phyloP scores from a whole-genome alignment of 2,113 vertebrate genomes.

The Corydoras maculifer region DNA sequence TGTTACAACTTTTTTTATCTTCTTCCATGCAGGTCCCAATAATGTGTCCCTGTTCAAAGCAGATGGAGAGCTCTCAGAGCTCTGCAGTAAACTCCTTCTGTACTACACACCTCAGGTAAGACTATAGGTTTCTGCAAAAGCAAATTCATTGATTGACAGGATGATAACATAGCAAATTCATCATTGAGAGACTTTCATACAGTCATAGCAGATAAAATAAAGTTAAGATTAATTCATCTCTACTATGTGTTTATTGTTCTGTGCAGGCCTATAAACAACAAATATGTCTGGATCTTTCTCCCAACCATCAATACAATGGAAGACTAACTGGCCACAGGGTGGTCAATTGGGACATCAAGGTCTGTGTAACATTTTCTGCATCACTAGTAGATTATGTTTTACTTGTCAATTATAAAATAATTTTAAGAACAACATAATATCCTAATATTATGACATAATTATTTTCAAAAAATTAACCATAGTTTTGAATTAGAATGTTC shows the following conservation, averaged over 20 bases:
- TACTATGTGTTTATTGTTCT: slow-evolving; percentile 15
- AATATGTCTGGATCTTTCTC: slow-evolving; percentile 90
- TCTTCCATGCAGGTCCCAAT: slow-evolving; percentile 77
- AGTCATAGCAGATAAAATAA: not conserved
- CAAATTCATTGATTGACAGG: too few species aligned
- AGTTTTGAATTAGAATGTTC: not conserved
- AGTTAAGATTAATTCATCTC: not conserved
- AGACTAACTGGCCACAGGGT: slow-evolving; percentile 89
- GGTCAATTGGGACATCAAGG: slow-evolving; percentile 93
- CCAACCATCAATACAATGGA: slow-evolving; percentile 79
- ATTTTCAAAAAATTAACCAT: too few species aligned
- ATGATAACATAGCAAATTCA: not conserved
- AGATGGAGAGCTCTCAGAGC: slow-evolving; percentile 79
- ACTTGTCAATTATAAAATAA: not conserved
- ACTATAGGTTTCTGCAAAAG: not conserved
- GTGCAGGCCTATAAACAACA: slow-evolving; percentile 87
- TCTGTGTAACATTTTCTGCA: slow-evolving; percentile 32
- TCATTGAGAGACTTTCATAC: not conserved
- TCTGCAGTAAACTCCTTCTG: slow-evolving; percentile 79
- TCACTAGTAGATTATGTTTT: not conserved
- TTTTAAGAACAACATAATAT: not conserved
- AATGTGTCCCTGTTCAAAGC: slow-evolving; percentile 77
- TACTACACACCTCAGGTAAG: slow-evolving; percentile 94
- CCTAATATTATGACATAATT: too few species aligned
- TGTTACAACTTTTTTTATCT: not conserved